These are phyloP conservation scores for Psettodes erumei DNA, from an alignment of 2,113 vertebrate genomes.

Conservation along the genomic window DNA sequence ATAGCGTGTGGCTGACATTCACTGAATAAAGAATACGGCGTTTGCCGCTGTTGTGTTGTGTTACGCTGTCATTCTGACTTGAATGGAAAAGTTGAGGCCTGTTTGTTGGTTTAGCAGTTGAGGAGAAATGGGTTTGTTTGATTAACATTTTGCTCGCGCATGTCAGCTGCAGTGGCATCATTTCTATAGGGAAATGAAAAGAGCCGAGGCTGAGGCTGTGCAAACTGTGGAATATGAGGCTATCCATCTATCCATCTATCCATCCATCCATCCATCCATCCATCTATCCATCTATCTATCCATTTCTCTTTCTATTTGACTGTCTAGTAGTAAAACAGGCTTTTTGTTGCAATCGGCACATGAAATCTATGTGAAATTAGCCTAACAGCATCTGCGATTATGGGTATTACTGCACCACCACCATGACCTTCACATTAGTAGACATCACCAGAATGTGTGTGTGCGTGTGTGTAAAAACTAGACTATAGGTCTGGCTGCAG, in stretches of 20 bases:
- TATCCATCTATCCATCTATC: slow-evolving; percentile 6
- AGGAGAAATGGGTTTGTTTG: slow-evolving; percentile 78
- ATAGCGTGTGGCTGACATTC: slow-evolving; percentile 66
- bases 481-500: slow-evolving; percentile 26
- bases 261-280: slow-evolving; percentile 13
- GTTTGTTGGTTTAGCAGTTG: slow-evolving; percentile 76
- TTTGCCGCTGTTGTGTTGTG: slow-evolving; percentile 74
- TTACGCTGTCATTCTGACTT: slow-evolving; percentile 80
- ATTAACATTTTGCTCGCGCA: slow-evolving; percentile 75
- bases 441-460: slow-evolving; percentile 54
- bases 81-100: slow-evolving; percentile 77
- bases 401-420: slow-evolving; percentile 63
- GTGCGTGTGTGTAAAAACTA: slow-evolving; percentile 28
- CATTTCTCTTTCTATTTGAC: slow-evolving; percentile 14
- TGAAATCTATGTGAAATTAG: slow-evolving; percentile 38
- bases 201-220: slow-evolving; percentile 39
- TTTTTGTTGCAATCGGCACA: slow-evolving; percentile 18
- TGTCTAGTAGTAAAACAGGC: slow-evolving; percentile 12
- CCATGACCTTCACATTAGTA: slow-evolving; percentile 64
- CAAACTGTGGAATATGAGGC: slow-evolving; percentile 15
- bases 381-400: slow-evolving; percentile 70
- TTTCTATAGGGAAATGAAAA: slow-evolving; percentile 60
- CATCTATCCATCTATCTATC: slow-evolving; percentile 17
- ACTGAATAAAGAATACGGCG: slow-evolving; percentile 70
- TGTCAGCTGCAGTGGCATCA: slow-evolving; percentile 56